Conservation (phyloP, 2,113 vertebrate genomes). For the Mus spicilegus region DNA sequence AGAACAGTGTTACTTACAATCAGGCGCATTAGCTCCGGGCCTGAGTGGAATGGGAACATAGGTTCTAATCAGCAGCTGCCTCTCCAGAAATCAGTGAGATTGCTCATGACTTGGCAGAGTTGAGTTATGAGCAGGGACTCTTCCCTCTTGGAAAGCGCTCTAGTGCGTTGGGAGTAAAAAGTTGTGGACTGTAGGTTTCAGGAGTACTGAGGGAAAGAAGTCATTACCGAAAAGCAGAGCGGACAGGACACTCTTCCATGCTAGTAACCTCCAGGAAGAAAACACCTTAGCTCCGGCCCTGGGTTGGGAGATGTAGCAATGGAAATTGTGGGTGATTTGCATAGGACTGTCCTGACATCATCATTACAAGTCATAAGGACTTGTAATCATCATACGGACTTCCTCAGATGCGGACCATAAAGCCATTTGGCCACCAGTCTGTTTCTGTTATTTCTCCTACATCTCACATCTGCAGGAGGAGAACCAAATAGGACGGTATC, state of each 20-base stretch:
- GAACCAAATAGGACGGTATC: not conserved
- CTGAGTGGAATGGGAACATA: not conserved
- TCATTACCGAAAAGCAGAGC: not conserved
- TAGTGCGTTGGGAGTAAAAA: not conserved
- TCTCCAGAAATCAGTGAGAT: conserved; percentile 22
- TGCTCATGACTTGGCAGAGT: not conserved
- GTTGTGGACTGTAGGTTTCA: not conserved
- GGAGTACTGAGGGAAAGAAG: not conserved
- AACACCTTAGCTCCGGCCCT: not conserved
- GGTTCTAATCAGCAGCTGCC: not conserved
- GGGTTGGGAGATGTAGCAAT: not conserved
- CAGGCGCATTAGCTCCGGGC: not conserved
- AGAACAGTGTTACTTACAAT: not conserved
- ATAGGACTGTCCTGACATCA: not conserved
- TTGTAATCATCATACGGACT: not conserved
- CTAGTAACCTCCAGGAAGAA: not conserved
- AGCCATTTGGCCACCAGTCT: too few species aligned
- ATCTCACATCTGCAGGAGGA: not conserved
- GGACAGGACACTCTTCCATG: not conserved
- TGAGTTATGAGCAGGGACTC: not conserved
- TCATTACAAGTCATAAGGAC: not conserved
- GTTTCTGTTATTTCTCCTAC: not conserved
- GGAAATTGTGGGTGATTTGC: not conserved
- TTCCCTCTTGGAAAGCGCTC: not conserved
- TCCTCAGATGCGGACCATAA: not conserved